Conservation (phyloP, 2,888 invertebrate species). For the Ormyrus pomaceus region DNA sequence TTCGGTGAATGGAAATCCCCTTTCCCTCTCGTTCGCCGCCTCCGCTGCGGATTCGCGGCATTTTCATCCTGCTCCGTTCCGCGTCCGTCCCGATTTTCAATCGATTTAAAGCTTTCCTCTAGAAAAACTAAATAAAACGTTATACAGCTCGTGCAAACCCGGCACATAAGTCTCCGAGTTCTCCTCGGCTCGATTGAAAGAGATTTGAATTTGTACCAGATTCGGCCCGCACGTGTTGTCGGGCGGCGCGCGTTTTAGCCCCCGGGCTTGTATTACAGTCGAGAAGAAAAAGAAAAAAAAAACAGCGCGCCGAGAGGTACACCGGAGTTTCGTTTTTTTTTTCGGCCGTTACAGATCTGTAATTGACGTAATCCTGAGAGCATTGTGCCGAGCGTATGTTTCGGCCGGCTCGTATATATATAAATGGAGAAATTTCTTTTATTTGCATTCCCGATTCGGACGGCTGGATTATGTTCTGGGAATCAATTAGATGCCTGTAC, state of each 20-base stretch:
- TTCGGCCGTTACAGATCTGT: constrained; percentile 11
- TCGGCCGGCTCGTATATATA: background rate
- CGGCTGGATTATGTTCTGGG: too few species aligned
- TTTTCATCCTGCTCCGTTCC: background rate
- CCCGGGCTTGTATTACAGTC: background rate
- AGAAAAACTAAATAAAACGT: too few species aligned
- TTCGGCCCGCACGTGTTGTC: background rate
- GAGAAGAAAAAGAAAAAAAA: background rate
- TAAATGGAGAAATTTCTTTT: constrained; percentile 22
- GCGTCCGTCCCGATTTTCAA: background rate
- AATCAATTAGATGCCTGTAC: too few species aligned
- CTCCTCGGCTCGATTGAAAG: too few species aligned
- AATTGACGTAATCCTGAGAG: background rate
- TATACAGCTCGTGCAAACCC: too few species aligned
- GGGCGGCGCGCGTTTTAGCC: background rate
- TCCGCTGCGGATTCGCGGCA: constrained; percentile 6
- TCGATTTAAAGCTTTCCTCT: too few species aligned
- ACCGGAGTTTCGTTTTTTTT: background rate
- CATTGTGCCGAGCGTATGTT: background rate
- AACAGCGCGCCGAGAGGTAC: too few species aligned
- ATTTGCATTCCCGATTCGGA: background rate
- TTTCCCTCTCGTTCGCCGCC: constrained; percentile 27
- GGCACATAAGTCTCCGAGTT: too few species aligned
- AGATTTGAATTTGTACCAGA: background rate
- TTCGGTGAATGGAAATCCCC: constrained; percentile 44